Conservation (phyloP, 53 echinoderm and acorn worm species). For the Holothuria leucospilota region DNA sequence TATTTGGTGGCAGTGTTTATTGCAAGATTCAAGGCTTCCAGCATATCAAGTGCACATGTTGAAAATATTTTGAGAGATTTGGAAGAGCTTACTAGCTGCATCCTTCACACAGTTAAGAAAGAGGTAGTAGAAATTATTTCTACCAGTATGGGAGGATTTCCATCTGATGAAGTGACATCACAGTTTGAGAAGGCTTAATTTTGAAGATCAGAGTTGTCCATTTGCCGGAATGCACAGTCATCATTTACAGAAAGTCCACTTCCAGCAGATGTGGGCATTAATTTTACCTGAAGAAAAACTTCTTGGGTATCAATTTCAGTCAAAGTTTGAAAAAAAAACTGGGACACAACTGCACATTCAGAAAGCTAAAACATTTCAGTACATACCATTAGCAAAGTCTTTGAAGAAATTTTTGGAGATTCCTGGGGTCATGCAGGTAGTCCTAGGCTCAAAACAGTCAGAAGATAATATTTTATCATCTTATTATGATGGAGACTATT, state of each 20-base stretch:
- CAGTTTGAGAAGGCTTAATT: neutral
- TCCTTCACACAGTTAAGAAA: neutral
- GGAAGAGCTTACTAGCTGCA: neutral
- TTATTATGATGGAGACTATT: slow-evolving; percentile 62
- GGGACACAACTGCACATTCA: slow-evolving; percentile 39
- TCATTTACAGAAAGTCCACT: slow-evolving; percentile 23
- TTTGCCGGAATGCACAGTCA: slow-evolving; percentile 14
- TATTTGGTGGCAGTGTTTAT: neutral
- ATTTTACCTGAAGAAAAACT: slow-evolving; percentile 18
- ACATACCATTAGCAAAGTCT: slow-evolving; percentile 36
- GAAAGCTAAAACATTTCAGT: slow-evolving; percentile 42
- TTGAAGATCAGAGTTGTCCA: slow-evolving; percentile 15
- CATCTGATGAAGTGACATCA: no score
- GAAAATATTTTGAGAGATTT: slow-evolving; percentile 1
- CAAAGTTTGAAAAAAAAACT: slow-evolving; percentile 36
- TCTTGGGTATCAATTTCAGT: slow-evolving; percentile 22
- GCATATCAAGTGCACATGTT: slow-evolving; percentile 34
- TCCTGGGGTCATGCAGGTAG: slow-evolving; percentile 54
- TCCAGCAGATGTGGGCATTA: slow-evolving; percentile 25
- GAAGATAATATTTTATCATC: slow-evolving; percentile 50
- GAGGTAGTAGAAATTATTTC: no score
- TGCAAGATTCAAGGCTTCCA: neutral
- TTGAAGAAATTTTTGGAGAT: slow-evolving; percentile 52
- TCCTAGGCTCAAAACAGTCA: slow-evolving; percentile 35
- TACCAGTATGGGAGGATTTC: no score